Evolutionary conservation across 64 coral and sea anemone species (phyloP).

Genomic region (Porites lutea): DNA sequence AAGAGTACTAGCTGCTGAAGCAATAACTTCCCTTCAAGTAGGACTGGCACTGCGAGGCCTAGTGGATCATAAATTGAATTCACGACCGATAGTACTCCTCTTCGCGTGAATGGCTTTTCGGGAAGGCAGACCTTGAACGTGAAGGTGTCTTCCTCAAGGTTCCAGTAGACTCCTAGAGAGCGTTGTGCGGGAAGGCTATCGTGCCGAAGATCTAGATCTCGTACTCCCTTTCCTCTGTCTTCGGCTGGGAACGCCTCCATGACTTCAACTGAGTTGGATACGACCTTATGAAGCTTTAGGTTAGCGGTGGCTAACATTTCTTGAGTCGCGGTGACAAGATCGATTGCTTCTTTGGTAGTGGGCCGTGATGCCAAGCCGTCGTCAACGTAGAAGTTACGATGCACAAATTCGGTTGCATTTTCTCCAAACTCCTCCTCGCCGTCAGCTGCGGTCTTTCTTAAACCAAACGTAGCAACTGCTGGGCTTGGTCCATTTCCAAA

Average conservation of each 20-base stretch:
- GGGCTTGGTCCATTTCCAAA: slow-evolving; percentile 35
- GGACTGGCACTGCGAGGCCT: slow-evolving; percentile 55
- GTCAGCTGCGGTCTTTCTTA: neutral
- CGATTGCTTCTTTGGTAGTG: slow-evolving; percentile 45
- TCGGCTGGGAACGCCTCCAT: slow-evolving; percentile 58
- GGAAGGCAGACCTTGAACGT: slow-evolving; percentile 32
- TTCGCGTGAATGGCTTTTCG: slow-evolving; percentile 53
- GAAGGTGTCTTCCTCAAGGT: slow-evolving; percentile 39
- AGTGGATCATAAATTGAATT: slow-evolving; percentile 80
- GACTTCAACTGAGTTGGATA: too few species aligned
- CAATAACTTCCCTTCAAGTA: slow-evolving; percentile 36
- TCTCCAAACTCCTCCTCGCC: neutral
- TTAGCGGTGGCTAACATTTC: neutral
- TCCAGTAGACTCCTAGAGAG: slow-evolving; percentile 4
- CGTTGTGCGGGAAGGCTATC: neutral
- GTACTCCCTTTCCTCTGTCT: slow-evolving; percentile 22
- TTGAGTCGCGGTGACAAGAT: slow-evolving; percentile 11
- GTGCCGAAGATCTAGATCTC: neutral
- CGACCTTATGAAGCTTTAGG: too few species aligned
- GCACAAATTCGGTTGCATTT: neutral
- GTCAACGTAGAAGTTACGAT: slow-evolving; percentile 49
- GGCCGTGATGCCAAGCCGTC: slow-evolving; percentile 13
- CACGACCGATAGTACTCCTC: slow-evolving; percentile 48
- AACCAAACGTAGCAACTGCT: slow-evolving; percentile 19
- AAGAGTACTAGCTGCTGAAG: slow-evolving; percentile 50